These are phyloP conservation scores for Hirundo rustica DNA, from an alignment of 2,797 vertebrate genomes.

Conservation along the genomic window DNA sequence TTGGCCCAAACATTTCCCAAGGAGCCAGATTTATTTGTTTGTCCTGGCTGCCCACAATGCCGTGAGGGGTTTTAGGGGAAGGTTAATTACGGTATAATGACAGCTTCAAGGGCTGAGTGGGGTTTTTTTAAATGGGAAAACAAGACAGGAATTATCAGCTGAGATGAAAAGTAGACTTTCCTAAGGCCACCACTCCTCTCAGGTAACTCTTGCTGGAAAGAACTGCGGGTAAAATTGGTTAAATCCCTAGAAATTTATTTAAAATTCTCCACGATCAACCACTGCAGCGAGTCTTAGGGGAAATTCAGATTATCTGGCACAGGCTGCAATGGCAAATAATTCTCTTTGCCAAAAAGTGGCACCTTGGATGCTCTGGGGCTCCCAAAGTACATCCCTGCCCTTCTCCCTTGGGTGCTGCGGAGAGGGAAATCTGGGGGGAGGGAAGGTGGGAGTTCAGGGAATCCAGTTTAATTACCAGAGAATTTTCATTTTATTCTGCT, in stretches of 20 bases:
- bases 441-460: neutral
- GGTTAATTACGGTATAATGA: neutral
- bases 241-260: neutral
- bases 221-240: neutral
- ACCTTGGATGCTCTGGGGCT: neutral
- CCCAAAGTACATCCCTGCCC: neutral
- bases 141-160: neutral
- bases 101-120: neutral
- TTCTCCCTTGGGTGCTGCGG: neutral
- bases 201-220: neutral
- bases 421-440: neutral
- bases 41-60: neutral
- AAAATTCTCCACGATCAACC: neutral
- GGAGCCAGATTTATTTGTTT: neutral
- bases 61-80: neutral
- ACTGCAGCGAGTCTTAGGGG: neutral
- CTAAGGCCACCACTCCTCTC: neutral
- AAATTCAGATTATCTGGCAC: neutral
- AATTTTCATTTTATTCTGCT: neutral
- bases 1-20: neutral
- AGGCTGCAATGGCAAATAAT: neutral
- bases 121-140: neutral
- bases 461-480: neutral
- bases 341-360: neutral
- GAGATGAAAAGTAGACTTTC: neutral